These are phyloP conservation scores for Drosophila longiperda DNA, from an alignment of 2,888 invertebrate genomes.

Conservation along the genomic window DNA sequence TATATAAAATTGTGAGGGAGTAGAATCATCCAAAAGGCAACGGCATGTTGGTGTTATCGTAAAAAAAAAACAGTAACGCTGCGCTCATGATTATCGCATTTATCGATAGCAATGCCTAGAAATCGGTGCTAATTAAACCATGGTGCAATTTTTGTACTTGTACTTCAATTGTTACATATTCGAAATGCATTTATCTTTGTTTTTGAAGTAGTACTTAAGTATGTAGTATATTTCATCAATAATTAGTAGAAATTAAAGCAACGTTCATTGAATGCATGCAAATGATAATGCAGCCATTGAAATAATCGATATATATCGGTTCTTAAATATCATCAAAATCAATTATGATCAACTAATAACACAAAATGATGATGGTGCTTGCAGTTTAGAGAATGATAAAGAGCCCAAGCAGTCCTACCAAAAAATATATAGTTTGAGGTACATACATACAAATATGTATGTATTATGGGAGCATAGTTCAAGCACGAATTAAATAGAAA, in stretches of 20 bases:
- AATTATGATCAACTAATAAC: conserved; percentile 21
- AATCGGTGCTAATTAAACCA: conserved; percentile 40
- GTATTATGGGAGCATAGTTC: conserved; percentile 14
- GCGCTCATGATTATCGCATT: conserved; percentile 17
- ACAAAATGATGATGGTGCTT: conserved; percentile 12
- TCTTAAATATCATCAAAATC: conserved; percentile 13
- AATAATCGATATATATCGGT: conserved; percentile 32
- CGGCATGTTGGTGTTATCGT: conserved; percentile 50
- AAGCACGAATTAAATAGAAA: conserved; percentile 39
- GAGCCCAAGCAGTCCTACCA: conserved; percentile 61
- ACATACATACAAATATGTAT: conserved; percentile 18
- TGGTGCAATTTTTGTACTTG: conserved; percentile 33
- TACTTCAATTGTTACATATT: conserved; percentile 20
- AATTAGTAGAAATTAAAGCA: conserved; percentile 44
- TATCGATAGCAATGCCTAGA: conserved; percentile 33
- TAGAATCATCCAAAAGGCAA: conserved; percentile 7
- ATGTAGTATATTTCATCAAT: conserved; percentile 16
- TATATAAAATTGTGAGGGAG: conserved; percentile 15
- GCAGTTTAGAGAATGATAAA: conserved; percentile 37
- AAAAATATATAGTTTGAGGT: conserved; percentile 20
- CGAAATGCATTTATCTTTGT: conserved; percentile 20
- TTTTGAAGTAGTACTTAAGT: conserved; percentile 13
- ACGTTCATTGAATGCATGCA: conserved; percentile 63
- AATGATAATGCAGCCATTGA: conserved; percentile 68
- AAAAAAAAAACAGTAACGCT: conserved; percentile 16